Conservation (phyloP, 2,113 vertebrate species). For the Podarcis muralis region DNA sequence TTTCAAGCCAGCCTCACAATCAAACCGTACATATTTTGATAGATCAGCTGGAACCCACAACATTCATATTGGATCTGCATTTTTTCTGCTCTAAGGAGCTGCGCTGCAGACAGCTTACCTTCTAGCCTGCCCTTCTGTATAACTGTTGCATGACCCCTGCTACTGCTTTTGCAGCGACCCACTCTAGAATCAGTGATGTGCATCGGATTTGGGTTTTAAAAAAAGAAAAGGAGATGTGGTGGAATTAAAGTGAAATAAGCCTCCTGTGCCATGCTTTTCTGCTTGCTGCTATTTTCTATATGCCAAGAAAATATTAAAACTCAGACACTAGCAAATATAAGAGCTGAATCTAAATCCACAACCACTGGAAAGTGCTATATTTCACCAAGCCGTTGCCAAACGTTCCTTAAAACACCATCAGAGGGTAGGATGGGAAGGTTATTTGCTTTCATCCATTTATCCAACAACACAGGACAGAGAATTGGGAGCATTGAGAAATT, state of each 20-base stretch:
- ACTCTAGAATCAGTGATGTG: background rate
- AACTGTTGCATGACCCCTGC: background rate
- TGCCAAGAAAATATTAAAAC: conserved; percentile 6
- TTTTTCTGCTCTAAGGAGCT: conserved; percentile 16
- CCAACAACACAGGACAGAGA: background rate
- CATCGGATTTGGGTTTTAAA: background rate
- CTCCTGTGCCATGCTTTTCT: background rate
- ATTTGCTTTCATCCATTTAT: conserved; percentile 6
- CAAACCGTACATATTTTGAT: background rate
- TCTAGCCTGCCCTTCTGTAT: background rate
- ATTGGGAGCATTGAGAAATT: background rate
- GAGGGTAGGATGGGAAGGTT: background rate
- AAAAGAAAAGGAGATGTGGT: background rate
- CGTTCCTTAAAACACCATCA: conserved; percentile 19
- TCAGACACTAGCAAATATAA: background rate
- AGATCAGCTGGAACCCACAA: conserved; percentile 19
- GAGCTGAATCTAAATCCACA: conserved; percentile 10
- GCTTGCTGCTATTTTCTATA: background rate
- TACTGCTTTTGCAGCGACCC: background rate
- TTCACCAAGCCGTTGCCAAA: conserved; percentile 1
- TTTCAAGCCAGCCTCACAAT: conserved; percentile 41
- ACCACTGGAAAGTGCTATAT: background rate
- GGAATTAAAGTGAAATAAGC: conserved; percentile 22
- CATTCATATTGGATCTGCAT: conserved; percentile 9
- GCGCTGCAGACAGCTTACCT: conserved; percentile 22